phyloP scores from a whole-genome alignment of 2,888 invertebrate genomes.

The Drosophila lacicola region DNA sequence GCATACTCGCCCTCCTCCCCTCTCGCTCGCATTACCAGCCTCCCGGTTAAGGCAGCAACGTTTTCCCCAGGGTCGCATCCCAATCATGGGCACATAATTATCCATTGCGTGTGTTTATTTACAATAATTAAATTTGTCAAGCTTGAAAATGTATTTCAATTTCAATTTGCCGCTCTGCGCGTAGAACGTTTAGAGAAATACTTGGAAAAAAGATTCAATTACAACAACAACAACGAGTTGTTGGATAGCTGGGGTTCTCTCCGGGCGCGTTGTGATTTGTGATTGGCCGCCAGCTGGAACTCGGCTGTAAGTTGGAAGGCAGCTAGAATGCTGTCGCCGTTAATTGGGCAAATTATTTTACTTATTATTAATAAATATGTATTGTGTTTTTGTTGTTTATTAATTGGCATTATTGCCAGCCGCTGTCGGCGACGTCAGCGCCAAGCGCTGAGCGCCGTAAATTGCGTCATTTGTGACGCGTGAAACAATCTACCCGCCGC shows the following conservation, averaged over 20 bases:
- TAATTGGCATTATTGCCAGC: slow-evolving; percentile 75
- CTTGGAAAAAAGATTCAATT: slow-evolving; percentile 30
- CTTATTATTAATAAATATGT: slow-evolving; percentile 79
- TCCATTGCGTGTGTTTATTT: slow-evolving; percentile 53
- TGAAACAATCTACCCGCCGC: slow-evolving; percentile 36
- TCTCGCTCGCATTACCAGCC: too few species aligned
- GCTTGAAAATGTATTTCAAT: slow-evolving; percentile 58
- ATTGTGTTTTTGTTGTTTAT: slow-evolving; percentile 69
- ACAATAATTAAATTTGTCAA: slow-evolving; percentile 76
- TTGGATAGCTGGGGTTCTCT: slow-evolving; percentile 8
- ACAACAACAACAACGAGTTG: slow-evolving; percentile 15
- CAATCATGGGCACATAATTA: slow-evolving; percentile 57
- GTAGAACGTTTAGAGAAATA: slow-evolving; percentile 31
- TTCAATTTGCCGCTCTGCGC: slow-evolving; percentile 36
- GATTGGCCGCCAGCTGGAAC: slow-evolving; percentile 46
- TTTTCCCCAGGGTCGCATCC: slow-evolving; percentile 23
- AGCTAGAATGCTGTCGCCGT: slow-evolving; percentile 70
- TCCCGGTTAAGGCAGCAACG: slow-evolving; percentile 19
- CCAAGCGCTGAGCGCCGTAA: slow-evolving; percentile 16
- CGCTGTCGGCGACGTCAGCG: slow-evolving; percentile 16
- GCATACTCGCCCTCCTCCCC: too few species aligned
- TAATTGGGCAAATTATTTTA: slow-evolving; percentile 77
- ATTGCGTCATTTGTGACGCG: slow-evolving; percentile 75
- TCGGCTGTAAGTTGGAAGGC: slow-evolving; percentile 34
- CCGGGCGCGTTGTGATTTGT: slow-evolving; percentile 45